Evolutionary conservation across 37 sponge, comb jelly and placozoan genomes (phyloP).

Genomic region (Corticium candelabrum): DNA sequence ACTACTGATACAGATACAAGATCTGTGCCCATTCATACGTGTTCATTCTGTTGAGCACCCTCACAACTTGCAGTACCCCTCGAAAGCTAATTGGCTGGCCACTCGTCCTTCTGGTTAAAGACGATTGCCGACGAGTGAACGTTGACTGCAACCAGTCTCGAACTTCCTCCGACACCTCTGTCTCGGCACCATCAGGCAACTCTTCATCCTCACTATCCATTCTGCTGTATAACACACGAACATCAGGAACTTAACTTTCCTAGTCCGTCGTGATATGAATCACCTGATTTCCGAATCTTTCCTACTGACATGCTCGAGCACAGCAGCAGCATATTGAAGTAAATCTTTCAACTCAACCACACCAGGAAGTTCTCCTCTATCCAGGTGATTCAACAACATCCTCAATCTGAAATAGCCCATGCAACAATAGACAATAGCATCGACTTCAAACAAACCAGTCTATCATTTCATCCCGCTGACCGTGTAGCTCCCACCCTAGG

Average conservation of each 20-base stretch:
- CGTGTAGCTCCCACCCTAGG: too few species aligned
- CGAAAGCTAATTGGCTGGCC: background rate
- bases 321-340: slow-evolving; percentile 25
- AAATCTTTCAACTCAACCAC: slow-evolving; percentile 18
- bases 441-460: too few species aligned
- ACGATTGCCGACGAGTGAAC: slow-evolving; percentile 25
- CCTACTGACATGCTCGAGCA: background rate
- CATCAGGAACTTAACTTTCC: too few species aligned
- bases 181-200: slow-evolving; percentile 6
- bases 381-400: slow-evolving; percentile 26
- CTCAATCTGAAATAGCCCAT: slow-evolving; percentile 35
- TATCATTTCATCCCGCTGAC: too few species aligned
- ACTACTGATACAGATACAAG: too few species aligned
- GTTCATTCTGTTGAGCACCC: background rate
- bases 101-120: background rate
- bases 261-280: too few species aligned
- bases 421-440: too few species aligned
- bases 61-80: background rate
- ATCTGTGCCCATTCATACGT: too few species aligned
- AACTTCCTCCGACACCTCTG: slow-evolving; percentile 30
- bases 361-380: slow-evolving; percentile 17
- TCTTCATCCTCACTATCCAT: background rate
- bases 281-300: too few species aligned
- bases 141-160: slow-evolving; percentile 56
- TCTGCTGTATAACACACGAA: too few species aligned